Evolutionary conservation across 2,113 vertebrate species (phyloP).

Genomic region (Rhabdomys dilectus): DNA sequence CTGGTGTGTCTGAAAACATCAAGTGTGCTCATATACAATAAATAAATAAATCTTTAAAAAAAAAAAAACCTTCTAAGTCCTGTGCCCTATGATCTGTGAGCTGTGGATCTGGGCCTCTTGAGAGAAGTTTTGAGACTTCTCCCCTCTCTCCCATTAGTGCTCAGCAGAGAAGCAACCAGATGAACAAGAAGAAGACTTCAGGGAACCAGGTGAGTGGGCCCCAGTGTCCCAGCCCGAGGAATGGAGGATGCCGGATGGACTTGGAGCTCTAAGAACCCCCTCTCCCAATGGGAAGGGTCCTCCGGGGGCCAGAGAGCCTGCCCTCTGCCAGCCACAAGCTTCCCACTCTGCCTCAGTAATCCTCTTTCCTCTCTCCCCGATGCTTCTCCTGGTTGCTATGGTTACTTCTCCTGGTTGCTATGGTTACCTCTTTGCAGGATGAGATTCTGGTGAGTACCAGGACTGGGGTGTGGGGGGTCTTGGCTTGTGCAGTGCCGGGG

Average conservation of each 20-base stretch:
- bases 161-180: slow-evolving; percentile 98
- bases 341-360: slow-evolving; percentile 86
- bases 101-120: background rate
- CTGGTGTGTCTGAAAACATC: no score
- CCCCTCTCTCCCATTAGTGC: slow-evolving; percentile 87
- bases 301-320: slow-evolving; percentile 61
- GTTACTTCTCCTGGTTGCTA: slow-evolving; percentile 91
- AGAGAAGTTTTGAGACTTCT: background rate
- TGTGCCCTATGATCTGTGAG: background rate
- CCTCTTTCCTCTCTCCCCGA: slow-evolving; percentile 90
- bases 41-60: no score
- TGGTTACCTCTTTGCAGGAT: slow-evolving; percentile 93
- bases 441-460: slow-evolving; percentile 95
- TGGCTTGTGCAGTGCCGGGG: slow-evolving; percentile 59
- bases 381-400: slow-evolving; percentile 92
- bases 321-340: slow-evolving; percentile 69
- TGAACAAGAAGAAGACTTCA: slow-evolving; percentile 97
- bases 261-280: slow-evolving; percentile 60
- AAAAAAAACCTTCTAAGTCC: background rate
- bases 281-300: slow-evolving; percentile 56
- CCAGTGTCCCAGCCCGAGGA: slow-evolving; percentile 58
- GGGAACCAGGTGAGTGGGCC: slow-evolving; percentile 95
- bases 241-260: slow-evolving; percentile 67
- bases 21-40: no score
- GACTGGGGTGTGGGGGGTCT: slow-evolving; percentile 69